Conservation (phyloP, 2,797 vertebrate genomes). For the Periophthalmus magnuspinnatus region DNA sequence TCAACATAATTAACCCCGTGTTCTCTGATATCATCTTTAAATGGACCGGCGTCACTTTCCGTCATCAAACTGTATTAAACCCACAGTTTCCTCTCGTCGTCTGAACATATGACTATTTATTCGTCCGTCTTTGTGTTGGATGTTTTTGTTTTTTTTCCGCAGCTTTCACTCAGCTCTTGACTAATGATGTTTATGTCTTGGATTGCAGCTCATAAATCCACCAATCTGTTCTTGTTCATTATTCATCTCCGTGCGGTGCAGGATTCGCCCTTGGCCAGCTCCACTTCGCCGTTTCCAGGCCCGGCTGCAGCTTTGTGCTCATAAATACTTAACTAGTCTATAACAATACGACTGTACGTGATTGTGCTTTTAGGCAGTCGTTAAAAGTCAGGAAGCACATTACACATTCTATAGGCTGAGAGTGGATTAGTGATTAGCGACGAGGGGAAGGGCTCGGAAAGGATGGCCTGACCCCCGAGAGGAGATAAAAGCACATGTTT, state of each 20-base stretch:
- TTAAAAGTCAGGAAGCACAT: conserved; percentile 42
- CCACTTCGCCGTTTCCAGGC: conserved; percentile 48
- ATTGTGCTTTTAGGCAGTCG: conserved; percentile 40
- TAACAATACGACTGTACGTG: conserved; percentile 29
- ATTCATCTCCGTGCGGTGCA: conserved; percentile 30
- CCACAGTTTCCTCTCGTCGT: neutral
- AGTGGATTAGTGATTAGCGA: conserved; percentile 12
- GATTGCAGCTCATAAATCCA: conserved; percentile 38
- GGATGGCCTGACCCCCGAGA: conserved; percentile 22
- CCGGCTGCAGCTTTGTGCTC: conserved; percentile 48
- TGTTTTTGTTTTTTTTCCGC: conserved; percentile 24
- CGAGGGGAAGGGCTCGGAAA: neutral
- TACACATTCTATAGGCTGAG: conserved; percentile 36
- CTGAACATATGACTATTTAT: conserved; percentile 6
- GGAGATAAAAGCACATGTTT: conserved; percentile 13
- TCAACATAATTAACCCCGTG: conserved; percentile 1
- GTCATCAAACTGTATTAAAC: neutral
- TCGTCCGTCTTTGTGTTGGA: conserved; percentile 1
- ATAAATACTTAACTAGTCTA: conserved; percentile 58
- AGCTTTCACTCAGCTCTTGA: neutral
- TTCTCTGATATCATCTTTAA: neutral
- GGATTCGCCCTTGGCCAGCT: conserved; percentile 38
- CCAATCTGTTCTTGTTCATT: conserved; percentile 48
- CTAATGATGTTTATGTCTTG: conserved; percentile 45
- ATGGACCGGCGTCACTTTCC: neutral